phyloP scores from a whole-genome alignment of 2,888 invertebrate species.

The Mantis religiosa region DNA sequence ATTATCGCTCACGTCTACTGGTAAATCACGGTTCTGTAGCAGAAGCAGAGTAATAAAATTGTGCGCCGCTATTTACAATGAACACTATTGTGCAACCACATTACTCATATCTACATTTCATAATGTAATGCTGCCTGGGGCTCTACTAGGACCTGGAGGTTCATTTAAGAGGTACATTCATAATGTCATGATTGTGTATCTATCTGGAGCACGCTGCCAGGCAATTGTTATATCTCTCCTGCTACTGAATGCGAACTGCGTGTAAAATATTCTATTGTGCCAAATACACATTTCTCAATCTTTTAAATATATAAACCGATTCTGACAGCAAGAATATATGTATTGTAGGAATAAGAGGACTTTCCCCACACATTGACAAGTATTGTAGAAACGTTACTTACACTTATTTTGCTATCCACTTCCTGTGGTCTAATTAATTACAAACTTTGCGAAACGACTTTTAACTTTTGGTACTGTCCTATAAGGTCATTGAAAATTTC shows the following conservation, averaged over 20 bases:
- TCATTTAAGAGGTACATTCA: too few relatives aligned
- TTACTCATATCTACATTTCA: not conserved
- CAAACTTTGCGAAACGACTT: too few relatives aligned
- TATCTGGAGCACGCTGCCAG: not conserved
- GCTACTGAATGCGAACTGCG: not conserved
- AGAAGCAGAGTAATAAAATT: not conserved
- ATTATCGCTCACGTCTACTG: not conserved
- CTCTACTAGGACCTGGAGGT: not conserved
- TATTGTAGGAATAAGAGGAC: too few relatives aligned
- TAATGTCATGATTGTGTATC: not conserved
- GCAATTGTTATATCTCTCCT: not conserved
- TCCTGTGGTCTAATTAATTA: too few relatives aligned
- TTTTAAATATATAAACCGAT: too few relatives aligned
- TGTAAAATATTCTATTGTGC: not conserved
- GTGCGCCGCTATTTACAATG: not conserved
- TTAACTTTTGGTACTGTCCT: too few relatives aligned
- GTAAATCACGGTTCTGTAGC: not conserved
- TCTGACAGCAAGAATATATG: too few relatives aligned
- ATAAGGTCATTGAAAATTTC: too few relatives aligned
- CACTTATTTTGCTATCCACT: too few relatives aligned
- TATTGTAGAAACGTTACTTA: too few relatives aligned
- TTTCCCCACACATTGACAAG: too few relatives aligned
- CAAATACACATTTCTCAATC: too few relatives aligned
- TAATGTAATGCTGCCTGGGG: not conserved
- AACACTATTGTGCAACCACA: not conserved